Evolutionary conservation across 2,113 vertebrate genomes (phyloP), one percentile per base, ranked within the genome.

Genomic region (Kryptolebias marmoratus): DNA sequence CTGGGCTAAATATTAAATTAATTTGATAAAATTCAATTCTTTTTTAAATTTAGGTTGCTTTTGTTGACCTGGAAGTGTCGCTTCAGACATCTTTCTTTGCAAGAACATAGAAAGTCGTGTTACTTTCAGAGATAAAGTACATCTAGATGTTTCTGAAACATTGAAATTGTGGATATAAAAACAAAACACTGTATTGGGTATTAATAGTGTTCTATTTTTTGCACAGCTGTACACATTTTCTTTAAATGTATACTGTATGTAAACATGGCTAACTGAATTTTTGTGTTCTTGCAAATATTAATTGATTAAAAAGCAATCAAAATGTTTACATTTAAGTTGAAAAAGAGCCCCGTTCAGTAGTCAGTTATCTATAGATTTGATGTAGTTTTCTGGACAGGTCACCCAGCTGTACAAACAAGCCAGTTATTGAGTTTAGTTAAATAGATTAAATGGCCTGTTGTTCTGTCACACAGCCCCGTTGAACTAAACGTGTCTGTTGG

Each of bases 371-470:
- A 57, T 22, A 57, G 31, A 64, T 42, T 13, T 2, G 31, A 50
- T 44, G 4, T 28, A 4, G 8, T 55, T 45, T 52, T 66, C 58
- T 49, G 16, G 32, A 22, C 47, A 36, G 12, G 3, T 45, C 50
- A 36, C 49, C n/a, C 64, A 47, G 28, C 32, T 28, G 6, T 18
- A 49, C 28, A 59, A 50, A 67, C 28, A 64, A 39, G n/a, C 44
- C 75, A 31, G n/a, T 62, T 81, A 64, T 59, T 54, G 15, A 47
- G 55, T 44, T 79, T 60, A 64, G 68, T 72, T 77, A 42, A 30
- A 15, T 18, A 32, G 77, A 82, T 81, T 66, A 64, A 84, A 83
- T 59, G 49, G 44, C 16, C 22, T 44, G 22, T 63, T 68, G 74
- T 86, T 73, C 39, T n/a, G 12, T 53, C 9, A 39, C 67, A n/a